A percentile compares a stretch with the other conserved stretches of the same genome.
These are phyloP conservation scores for Microcebus griseorufus DNA, from an alignment of 2,113 vertebrate species.

Conservation along the genomic window DNA sequence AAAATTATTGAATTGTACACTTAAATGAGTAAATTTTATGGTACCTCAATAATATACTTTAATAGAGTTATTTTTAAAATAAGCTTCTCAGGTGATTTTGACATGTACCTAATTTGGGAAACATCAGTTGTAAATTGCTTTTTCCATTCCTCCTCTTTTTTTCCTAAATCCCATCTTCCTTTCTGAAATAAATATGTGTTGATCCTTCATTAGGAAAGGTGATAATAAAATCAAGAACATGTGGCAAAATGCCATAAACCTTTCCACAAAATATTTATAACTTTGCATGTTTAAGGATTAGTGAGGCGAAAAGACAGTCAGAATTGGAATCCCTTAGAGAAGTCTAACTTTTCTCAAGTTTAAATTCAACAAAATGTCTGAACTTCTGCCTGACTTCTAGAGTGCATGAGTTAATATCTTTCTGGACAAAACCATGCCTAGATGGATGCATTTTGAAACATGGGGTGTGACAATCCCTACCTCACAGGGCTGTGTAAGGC, in stretches of 20 bases:
- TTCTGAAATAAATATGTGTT: background rate
- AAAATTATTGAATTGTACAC: background rate
- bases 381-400: background rate
- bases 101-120: background rate
- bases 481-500: background rate
- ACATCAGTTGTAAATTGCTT: background rate
- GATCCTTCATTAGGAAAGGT: slow-evolving; percentile 12
- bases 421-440: background rate
- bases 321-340: background rate
- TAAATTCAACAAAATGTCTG: background rate
- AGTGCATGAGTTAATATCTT: background rate
- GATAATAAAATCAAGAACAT: slow-evolving; percentile 52
- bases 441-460: background rate
- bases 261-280: slow-evolving; percentile 26
- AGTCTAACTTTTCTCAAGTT: slow-evolving; percentile 10
- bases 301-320: slow-evolving; percentile 8
- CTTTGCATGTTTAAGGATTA: slow-evolving; percentile 22
- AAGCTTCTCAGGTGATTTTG: background rate
- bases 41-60: background rate
- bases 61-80: background rate
- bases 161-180: background rate
- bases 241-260: background rate
- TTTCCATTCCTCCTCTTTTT: background rate
- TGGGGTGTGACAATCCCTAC: background rate
- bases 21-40: background rate